Evolutionary conservation across 2,113 vertebrate species (phyloP).

Genomic region (Oceanodroma tethys): DNA sequence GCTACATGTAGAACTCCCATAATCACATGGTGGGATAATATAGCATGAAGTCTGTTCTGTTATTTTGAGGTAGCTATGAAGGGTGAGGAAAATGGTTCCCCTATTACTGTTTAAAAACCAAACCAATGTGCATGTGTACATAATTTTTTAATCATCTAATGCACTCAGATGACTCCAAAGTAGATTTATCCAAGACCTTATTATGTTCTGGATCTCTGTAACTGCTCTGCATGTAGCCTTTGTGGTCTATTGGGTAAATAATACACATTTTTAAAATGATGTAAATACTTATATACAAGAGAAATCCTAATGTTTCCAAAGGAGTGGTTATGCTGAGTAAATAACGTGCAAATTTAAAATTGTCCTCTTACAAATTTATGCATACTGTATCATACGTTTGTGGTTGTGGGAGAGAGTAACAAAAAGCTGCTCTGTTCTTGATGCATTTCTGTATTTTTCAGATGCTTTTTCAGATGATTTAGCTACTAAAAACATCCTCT

Average conservation of each 20-base stretch:
- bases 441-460: neutral
- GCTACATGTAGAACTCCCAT: neutral
- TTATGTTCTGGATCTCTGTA: neutral
- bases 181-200: slow-evolving; percentile 5
- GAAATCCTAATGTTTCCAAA: neutral
- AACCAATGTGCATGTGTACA: neutral
- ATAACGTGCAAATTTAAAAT: slow-evolving; percentile 18
- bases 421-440: neutral
- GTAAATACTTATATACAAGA: neutral
- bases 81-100: neutral
- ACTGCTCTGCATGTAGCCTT: slow-evolving; percentile 44
- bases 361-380: neutral
- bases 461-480: neutral
- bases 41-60: neutral
- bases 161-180: neutral
- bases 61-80: neutral
- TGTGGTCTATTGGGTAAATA: slow-evolving; percentile 39
- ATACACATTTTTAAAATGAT: neutral
- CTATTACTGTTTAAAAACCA: neutral
- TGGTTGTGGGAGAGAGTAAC: neutral
- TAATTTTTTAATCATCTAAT: neutral
- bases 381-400: neutral
- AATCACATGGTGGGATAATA: neutral
- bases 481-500: neutral
- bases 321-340: slow-evolving; percentile 5